Base-by-base conservation (phyloP, 1,140 invertebrate genomes). In the Lutraria rhynchaena region DNA sequence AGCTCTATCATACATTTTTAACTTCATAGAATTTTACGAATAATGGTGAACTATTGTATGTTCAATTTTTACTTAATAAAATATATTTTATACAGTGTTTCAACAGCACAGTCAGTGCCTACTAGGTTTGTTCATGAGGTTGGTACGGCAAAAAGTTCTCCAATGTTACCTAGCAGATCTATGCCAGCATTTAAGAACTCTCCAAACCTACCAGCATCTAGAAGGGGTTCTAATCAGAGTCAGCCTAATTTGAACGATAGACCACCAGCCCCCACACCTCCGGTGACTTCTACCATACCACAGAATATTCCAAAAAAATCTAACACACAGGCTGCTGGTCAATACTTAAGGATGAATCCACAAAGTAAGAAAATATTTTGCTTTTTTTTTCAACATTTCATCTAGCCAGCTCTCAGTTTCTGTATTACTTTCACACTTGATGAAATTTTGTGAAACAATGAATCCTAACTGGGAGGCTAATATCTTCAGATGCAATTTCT, bases 211-310 rank as follows among this genome's bases (percentile, higher is more conserved):
- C 22, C 53, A 22, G 55, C 24, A 19, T 22, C 57, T 33, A 29
- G 69, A 65, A 19, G 65, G 41, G 35, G 31, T 19, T 58, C 51
- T 22, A 69, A 73, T 17, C 55, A 37, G 44, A 75, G 49, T 51
- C 49, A 60, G 13, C 46, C 31, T 5, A 76, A 46, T 35, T 53
- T 87, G 46, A 49, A 74, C 17, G 74, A 73, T 27, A 46, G 85
- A 44, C 87, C 87, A 46, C 87, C 87, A 31, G 57, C 82, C 4
- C 86, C 87, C 27, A 82, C 85, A 49, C 85, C 87, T 15, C 17
- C 33, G 5, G 83, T 85, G 15, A 19, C 29, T 15, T 44, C 69
- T 13, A 73, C 65, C 7, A 71, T 74, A 53, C 83, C 85, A 27
- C 49, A 77, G 7, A 33, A 71, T n/a, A 57, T 83, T 22, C 81